These are phyloP conservation scores for Sebastes aleutianus DNA, from an alignment of 2,797 vertebrate genomes.

Conservation along the genomic window DNA sequence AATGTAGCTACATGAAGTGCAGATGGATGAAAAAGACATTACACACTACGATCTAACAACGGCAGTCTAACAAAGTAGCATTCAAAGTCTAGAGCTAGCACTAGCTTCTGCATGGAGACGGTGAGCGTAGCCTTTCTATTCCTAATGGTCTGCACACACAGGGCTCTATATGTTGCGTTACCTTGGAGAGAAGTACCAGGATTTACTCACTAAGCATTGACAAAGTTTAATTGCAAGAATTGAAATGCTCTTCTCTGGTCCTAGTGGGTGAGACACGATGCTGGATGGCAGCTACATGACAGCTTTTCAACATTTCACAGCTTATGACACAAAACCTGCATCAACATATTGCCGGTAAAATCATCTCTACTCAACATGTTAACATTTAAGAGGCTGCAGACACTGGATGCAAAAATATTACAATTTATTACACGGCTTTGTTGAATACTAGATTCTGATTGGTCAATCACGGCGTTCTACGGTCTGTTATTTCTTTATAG, in stretches of 20 bases:
- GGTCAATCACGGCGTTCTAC: too few relatives aligned
- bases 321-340: not conserved
- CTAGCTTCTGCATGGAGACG: constrained; percentile 15
- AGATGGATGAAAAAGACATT: constrained; percentile 54
- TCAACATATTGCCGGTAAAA: not conserved
- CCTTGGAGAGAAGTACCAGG: not conserved
- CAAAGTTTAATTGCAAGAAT: not conserved
- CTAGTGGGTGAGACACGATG: not conserved
- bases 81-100: constrained; percentile 17
- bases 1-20: constrained; percentile 46
- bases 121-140: not conserved
- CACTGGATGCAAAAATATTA: not conserved
- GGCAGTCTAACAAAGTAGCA: constrained; percentile 25
- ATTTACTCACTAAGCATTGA: not conserved
- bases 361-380: not conserved
- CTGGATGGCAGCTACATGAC: not conserved
- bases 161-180: not conserved
- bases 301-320: not conserved
- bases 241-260: not conserved
- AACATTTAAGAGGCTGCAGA: not conserved
- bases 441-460: too few relatives aligned
- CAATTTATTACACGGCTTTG: not conserved
- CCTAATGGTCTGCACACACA: not conserved
- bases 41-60: constrained; percentile 22
- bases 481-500: too few relatives aligned